Percentiles rank a stretch among this genome's conserved stretches.
Conservation (phyloP, 2,797 vertebrate genomes). For the Taenioides sp. region DNA sequence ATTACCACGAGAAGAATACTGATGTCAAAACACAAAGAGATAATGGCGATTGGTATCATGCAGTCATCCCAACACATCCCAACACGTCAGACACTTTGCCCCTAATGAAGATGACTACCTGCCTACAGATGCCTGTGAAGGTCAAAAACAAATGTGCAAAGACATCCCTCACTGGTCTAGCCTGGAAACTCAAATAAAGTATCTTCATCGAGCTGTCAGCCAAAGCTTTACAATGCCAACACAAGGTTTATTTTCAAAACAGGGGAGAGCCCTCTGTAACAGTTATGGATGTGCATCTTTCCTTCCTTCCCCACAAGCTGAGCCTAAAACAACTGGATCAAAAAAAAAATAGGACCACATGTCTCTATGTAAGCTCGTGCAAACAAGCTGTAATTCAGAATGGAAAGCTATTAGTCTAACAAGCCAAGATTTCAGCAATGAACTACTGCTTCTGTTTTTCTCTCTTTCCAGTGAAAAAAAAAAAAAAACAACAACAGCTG, state of each 20-base stretch:
- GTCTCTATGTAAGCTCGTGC: constrained; percentile 19
- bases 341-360: constrained; percentile 41
- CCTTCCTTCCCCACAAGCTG: constrained; percentile 24
- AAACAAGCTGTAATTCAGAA: constrained; percentile 25
- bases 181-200: constrained; percentile 75
- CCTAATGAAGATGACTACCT: constrained; percentile 11
- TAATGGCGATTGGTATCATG: constrained; percentile 19
- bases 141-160: constrained; percentile 34
- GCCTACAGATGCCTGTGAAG: constrained; percentile 19
- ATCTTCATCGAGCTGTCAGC: constrained; percentile 54
- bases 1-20: constrained; percentile 34
- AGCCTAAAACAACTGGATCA: constrained; percentile 30
- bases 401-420: constrained; percentile 30
- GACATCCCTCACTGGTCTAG: constrained; percentile 34
- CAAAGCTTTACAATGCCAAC: constrained; percentile 43
- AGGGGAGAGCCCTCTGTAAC: constrained; percentile 42
- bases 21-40: constrained; percentile 30
- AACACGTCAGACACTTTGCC: constrained; percentile 13
- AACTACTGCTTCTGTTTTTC: constrained; percentile 48
- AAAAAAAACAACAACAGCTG: constrained; percentile 8
- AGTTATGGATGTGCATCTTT: constrained; percentile 28
- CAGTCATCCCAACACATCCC: constrained; percentile 15
- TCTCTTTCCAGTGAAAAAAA: constrained; percentile 44
- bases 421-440: constrained; percentile 34
- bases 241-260: constrained; percentile 58